Conservation (phyloP, 2,797 vertebrate species). For the Lemur catta region DNA sequence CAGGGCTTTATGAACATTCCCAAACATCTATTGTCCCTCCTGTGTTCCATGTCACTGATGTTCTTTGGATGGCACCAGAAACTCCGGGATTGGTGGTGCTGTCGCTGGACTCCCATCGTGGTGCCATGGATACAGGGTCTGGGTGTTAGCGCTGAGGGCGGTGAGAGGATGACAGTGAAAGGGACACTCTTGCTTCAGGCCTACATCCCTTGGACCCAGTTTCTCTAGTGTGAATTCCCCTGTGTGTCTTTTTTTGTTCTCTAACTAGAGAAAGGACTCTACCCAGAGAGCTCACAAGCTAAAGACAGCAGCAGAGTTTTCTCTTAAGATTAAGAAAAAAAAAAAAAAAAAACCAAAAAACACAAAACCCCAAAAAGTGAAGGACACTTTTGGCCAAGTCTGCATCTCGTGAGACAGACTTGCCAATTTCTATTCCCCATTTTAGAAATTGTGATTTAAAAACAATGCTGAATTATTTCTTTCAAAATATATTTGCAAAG, state of each 20-base stretch:
- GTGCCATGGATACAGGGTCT: neutral
- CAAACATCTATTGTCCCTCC: neutral
- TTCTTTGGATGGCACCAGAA: neutral
- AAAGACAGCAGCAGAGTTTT: neutral
- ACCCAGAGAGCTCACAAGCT: neutral
- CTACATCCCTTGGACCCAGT: neutral
- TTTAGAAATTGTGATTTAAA: conserved; percentile 41
- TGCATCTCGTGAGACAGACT: neutral
- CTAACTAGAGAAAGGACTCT: neutral
- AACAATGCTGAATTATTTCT: conserved; percentile 53
- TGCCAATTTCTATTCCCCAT: conserved; percentile 46
- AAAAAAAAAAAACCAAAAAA: neutral
- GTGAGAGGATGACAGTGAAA: neutral
- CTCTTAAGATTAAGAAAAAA: neutral
- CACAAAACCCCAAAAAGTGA: neutral
- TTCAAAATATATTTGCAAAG: conserved; percentile 50
- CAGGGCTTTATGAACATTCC: conserved; percentile 58
- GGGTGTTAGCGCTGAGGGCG: neutral
- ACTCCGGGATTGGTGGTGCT: neutral
- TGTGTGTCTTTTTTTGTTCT: neutral
- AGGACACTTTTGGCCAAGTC: neutral
- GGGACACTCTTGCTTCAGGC: accelerated
- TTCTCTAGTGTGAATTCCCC: neutral
- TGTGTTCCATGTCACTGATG: neutral
- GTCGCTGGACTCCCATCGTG: accelerated